Evolutionary conservation across 2,797 vertebrate genomes (phyloP).

Genomic region (Coregonus sp.): DNA sequence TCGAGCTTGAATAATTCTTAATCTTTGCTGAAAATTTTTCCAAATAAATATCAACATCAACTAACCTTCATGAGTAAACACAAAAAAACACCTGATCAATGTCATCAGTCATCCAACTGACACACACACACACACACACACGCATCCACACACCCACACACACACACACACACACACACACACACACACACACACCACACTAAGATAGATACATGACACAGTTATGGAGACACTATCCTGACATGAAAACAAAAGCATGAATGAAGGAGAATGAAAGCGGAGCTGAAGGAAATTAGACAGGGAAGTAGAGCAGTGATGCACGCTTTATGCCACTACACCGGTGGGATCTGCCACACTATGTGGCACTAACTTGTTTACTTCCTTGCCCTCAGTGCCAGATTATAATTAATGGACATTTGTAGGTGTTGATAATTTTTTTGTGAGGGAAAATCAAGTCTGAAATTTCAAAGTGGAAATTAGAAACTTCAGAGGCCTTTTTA

Average conservation of each 20-base stretch:
- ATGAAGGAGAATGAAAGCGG: background rate
- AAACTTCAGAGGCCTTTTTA: too few relatives aligned
- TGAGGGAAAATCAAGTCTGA: too few relatives aligned
- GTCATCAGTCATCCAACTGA: slow-evolving; percentile 45
- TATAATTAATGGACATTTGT: too few relatives aligned
- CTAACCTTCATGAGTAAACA: slow-evolving; percentile 60
- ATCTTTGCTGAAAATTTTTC: slow-evolving; percentile 37
- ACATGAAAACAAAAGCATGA: background rate
- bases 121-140: slow-evolving; percentile 8
- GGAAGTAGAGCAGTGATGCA: background rate
- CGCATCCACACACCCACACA: too few relatives aligned
- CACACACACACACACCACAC: too few relatives aligned
- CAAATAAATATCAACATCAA: slow-evolving; percentile 68
- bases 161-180: too few relatives aligned
- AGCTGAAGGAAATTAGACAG: background rate
- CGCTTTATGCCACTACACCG: background rate
- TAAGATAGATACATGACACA: background rate
- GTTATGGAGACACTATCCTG: background rate
- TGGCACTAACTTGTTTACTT: background rate
- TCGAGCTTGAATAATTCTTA: slow-evolving; percentile 38
- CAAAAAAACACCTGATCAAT: slow-evolving; percentile 62
- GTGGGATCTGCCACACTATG: background rate
- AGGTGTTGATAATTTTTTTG: too few relatives aligned
- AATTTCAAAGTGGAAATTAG: too few relatives aligned
- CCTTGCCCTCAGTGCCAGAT: background rate